Conservation (phyloP, 2,888 invertebrate species). For the Cyaniris semiargus region DNA sequence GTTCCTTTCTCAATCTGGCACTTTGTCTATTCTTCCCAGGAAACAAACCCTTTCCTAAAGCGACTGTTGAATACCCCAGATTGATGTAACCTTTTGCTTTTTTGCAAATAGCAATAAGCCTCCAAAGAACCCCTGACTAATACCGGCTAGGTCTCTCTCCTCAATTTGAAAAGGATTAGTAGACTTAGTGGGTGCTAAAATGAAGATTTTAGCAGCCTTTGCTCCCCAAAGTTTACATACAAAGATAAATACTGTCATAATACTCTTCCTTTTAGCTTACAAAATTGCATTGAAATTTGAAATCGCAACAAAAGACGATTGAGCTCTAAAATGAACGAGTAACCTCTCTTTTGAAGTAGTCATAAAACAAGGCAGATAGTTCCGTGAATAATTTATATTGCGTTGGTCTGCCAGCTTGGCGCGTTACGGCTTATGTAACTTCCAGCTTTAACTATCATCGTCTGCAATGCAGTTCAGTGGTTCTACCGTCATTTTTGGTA, state of each 20-base stretch:
- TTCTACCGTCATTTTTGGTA: background rate
- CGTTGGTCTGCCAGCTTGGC: constrained; percentile 27
- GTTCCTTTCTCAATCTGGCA: no score
- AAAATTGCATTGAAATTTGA: background rate
- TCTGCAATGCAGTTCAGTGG: constrained; percentile 1
- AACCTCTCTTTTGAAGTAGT: constrained; percentile 6
- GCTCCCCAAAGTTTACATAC: background rate
- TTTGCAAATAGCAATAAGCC: no score
- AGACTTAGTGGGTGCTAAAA: no score
- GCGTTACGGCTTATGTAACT: constrained; percentile 22
- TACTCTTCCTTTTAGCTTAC: background rate
- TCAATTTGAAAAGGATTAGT: no score
- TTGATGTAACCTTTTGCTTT: no score
- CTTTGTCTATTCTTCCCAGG: no score
- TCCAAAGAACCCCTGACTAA: no score
- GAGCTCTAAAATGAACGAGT: constrained; percentile 1
- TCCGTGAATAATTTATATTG: constrained; percentile 15
- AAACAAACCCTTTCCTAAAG: no score
- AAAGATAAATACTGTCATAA: background rate
- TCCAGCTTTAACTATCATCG: background rate
- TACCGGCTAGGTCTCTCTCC: no score
- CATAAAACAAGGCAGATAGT: constrained; percentile 15
- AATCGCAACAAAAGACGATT: constrained; percentile 2
- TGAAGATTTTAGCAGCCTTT: background rate
- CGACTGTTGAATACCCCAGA: no score